phyloP scores from a whole-genome alignment of 2,113 vertebrate genomes.

The Lophura nycthemera region DNA sequence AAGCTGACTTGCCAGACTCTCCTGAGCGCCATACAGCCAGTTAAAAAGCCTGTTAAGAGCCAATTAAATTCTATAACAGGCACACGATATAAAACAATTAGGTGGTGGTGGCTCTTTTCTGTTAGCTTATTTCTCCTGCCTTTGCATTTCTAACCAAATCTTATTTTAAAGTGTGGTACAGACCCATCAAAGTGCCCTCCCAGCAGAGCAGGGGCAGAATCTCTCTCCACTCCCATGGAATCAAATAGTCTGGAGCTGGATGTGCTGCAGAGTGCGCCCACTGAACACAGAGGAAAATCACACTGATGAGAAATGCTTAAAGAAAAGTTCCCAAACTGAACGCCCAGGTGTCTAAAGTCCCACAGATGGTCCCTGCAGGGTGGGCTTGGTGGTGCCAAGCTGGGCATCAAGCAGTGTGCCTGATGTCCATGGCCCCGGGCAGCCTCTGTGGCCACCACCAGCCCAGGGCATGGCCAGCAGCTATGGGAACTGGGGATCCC shows the following conservation, averaged over 20 bases:
- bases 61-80: not conserved
- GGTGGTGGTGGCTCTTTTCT: not conserved
- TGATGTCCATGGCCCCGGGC: too few species aligned
- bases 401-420: too few species aligned
- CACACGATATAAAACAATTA: not conserved
- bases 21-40: not conserved
- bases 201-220: not conserved
- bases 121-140: not conserved
- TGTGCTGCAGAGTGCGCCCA: not conserved
- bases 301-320: not conserved
- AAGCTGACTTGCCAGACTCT: not conserved
- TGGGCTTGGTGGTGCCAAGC: not conserved
- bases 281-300: not conserved
- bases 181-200: not conserved
- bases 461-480: not conserved
- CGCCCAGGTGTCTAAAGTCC: not conserved
- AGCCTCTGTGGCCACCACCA: not conserved
- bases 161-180: not conserved
- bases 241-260: not conserved
- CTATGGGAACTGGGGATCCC: not conserved
- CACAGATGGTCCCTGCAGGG: not conserved
- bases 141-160: not conserved
- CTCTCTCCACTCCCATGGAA: not conserved
- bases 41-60: not conserved
- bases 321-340: not conserved